These are phyloP conservation scores for Tetragnatha versicolor DNA, from an alignment of 1,140 invertebrate species.

Conservation along the genomic window DNA sequence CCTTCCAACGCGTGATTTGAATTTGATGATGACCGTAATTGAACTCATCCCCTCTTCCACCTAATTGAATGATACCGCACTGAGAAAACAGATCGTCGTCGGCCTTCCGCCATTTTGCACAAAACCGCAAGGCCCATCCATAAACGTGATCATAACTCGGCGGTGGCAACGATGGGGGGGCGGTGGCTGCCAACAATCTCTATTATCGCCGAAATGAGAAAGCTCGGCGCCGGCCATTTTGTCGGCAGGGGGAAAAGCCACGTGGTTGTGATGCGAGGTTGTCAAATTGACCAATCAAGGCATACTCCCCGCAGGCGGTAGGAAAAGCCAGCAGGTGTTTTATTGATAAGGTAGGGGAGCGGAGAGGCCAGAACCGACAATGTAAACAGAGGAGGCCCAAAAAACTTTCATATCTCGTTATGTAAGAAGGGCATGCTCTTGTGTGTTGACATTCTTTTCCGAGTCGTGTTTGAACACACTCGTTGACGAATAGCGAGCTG, in stretches of 20 bases:
- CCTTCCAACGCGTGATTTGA: constrained; percentile 29
- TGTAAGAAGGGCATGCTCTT: constrained; percentile 40
- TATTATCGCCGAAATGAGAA: constrained; percentile 52
- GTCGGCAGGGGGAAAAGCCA: constrained; percentile 15
- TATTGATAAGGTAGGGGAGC: constrained; percentile 39
- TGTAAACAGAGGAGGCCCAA: constrained; percentile 55
- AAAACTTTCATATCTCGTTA: constrained; percentile 54
- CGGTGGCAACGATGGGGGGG: neutral
- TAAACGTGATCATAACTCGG: constrained; percentile 45
- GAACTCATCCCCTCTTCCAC: too few relatives aligned
- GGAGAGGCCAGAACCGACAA: constrained; percentile 38
- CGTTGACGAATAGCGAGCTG: constrained; percentile 44
- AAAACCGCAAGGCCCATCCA: constrained; percentile 44
- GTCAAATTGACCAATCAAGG: constrained; percentile 46
- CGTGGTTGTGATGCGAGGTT: constrained; percentile 37
- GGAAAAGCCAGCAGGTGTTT: constrained; percentile 49
- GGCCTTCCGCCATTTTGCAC: constrained; percentile 32
- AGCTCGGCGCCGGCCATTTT: constrained; percentile 51
- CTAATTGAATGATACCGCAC: constrained; percentile 50
- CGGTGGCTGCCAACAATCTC: constrained; percentile 45
- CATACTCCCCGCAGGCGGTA: constrained; percentile 9
- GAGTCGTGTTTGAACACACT: constrained; percentile 51
- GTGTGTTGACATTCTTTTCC: constrained; percentile 50
- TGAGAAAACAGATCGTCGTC: constrained; percentile 9
- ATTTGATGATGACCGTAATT: constrained; percentile 20